Base-by-base conservation (phyloP, 2,888 invertebrate species). In the Hyalella azteca region DNA sequence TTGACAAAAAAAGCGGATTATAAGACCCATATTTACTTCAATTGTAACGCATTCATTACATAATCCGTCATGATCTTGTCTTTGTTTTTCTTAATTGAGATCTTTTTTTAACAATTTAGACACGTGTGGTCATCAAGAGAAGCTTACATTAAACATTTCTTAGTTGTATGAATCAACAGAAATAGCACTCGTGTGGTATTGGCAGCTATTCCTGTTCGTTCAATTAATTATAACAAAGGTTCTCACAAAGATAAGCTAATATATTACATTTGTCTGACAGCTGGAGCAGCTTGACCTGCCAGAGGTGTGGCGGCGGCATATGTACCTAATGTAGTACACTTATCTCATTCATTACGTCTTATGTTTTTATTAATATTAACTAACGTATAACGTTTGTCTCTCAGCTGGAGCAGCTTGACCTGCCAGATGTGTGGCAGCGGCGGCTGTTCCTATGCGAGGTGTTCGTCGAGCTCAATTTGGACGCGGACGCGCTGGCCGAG, bases 341-440 rank as follows among this genome's bases (percentile, higher is more conserved):
- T n/a, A 50, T 2, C 54, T 50, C 22, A 3, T 50, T 50, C 22
- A 22, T 50, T 50, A n/a, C n/a, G n/a, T n/a, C n/a, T n/a, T n/a
- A n/a, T n/a, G n/a, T n/a, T n/a, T n/a, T n/a, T n/a, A 49, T n/a
- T 49, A 49, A 7, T 49, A n/a, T 49, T 15, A 7, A 49, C 49
- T 49, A 49, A 49, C 22, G 15, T 4, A 49, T 49, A 49, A 7
- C 22, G 15, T 4, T 22, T 78, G 86, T 87, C 77, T 87, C 89
- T 89, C 66, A 82, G 82, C 86, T 90, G 81, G 86, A 87, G 79
- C 87, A 87, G 15, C 86, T 91, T 78, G 85, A 87, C 4, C 86
- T 91, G 32, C 96, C 97, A 0, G 92, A 93, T 85, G 96, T 96
- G 88, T 98, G 98, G 98, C 95, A 98, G 91, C 93, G 94, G 88